phyloP scores from a whole-genome alignment of 2,113 vertebrate genomes.

The Grantiella picta region DNA sequence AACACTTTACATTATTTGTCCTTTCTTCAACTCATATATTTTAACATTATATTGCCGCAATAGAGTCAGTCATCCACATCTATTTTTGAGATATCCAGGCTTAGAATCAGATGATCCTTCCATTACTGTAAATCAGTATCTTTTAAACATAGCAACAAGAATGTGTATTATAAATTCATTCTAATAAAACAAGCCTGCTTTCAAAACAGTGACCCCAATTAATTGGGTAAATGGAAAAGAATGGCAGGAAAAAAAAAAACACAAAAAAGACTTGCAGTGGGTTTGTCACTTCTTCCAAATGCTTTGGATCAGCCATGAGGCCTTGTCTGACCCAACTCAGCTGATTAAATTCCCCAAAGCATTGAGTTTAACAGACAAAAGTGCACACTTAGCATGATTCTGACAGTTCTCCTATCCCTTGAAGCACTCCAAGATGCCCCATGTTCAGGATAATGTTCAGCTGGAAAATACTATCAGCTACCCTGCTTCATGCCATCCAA shows the following conservation, averaged over 20 bases:
- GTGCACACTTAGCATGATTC: not conserved
- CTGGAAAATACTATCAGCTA: not conserved
- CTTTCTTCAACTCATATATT: not conserved
- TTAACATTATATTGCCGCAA: not conserved
- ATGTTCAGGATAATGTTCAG: not conserved
- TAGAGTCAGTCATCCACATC: not conserved
- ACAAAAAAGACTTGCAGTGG: not conserved
- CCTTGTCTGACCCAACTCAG: not conserved
- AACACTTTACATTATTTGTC: not conserved
- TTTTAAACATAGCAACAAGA: not conserved
- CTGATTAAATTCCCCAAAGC: not conserved
- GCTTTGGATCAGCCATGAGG: not conserved
- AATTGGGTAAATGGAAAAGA: not conserved
- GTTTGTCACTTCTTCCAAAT: not conserved
- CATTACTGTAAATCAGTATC: not conserved
- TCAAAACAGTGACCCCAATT: not conserved
- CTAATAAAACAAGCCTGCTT: not conserved
- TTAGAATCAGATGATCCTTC: not conserved
- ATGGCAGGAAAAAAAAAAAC: not conserved
- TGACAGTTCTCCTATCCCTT: not conserved
- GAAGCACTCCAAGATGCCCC: not conserved
- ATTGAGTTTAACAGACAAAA: not conserved
- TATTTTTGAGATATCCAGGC: not conserved
- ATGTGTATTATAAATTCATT: not conserved
- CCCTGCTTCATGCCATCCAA: not conserved